Evolutionary conservation across 2,113 vertebrate species (phyloP), one percentile per base, ranked within the genome.

Genomic region (Sardina pilchardus): DNA sequence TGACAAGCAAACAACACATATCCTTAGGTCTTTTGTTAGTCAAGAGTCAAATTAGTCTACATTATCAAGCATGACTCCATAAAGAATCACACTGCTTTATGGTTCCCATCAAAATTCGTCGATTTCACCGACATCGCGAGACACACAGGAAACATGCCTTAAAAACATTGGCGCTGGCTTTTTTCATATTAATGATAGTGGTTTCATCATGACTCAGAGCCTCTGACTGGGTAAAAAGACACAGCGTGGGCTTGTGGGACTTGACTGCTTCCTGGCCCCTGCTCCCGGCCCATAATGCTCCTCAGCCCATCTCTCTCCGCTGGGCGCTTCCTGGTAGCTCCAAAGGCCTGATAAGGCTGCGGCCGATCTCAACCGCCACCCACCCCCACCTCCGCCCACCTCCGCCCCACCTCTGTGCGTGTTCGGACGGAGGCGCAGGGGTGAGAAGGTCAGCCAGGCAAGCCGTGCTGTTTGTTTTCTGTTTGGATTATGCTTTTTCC

Each of bases 401-500:
- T 48, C 50, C 50, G 24, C 21, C 30, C 30, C 71, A 75, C 71
- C 26, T 26, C 26, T 78, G 12, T 78, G 9, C 71, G 30, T 36
- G 71, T 34, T 78, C 71, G 36, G 71, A 14, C 71, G 14, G 71
- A 78, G 63, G 34, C 34, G 71, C 3, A 12, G 71, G 63, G 71
- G 34, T 78, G 71, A 78, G 63, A 71, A 71, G 71, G 71, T 78
- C 71, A 71, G 9, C 63, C 63, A 78, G 26, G 71, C 71, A 16
- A 16, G 34, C 71, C 71, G 4, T 5, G 26, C 71, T 36, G 71
- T 34, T 78, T 78, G 71, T 78, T 34, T 78, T 78, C 30, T 78
- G 71, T 78, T 78, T 78, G 71, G 71, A 36, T 36, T 78, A 36
- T 16, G 71, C 30, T 78, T 78, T 78, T 78, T 78, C 71, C 30